Evolutionary conservation across 2,888 invertebrate species (phyloP).

Genomic region (Drosophila hamatofila): DNA sequence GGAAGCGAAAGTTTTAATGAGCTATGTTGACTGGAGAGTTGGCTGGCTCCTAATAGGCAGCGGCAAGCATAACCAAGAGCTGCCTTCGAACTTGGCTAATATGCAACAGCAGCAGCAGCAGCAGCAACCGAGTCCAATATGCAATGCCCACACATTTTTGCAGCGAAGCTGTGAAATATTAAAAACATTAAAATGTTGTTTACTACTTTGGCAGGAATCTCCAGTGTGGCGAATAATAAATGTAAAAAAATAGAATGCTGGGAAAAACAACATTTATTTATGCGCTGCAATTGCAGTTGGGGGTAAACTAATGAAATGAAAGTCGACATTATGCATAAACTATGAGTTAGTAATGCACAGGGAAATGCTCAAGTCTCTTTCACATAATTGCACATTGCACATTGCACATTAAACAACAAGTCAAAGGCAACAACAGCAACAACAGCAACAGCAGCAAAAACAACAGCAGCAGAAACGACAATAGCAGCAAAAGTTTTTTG

Average conservation of each 20-base stretch:
- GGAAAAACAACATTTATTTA: conserved; percentile 53
- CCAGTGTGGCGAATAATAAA: conserved; percentile 45
- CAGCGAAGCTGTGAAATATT: conserved; percentile 63
- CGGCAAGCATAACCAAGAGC: conserved; percentile 35
- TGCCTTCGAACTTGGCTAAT: conserved; percentile 63
- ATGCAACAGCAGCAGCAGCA: conserved; percentile 27
- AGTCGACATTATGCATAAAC: conserved; percentile 66
- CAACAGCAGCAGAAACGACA: conserved; percentile 14
- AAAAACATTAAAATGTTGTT: conserved; percentile 80
- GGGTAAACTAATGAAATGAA: conserved; percentile 70
- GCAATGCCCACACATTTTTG: conserved; percentile 5
- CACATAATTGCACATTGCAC: conserved; percentile 58
- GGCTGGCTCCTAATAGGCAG: conserved; percentile 46
- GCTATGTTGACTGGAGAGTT: conserved; percentile 60
- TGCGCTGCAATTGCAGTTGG: conserved; percentile 45
- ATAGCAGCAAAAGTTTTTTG: conserved; percentile 25
- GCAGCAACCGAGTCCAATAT: conserved; percentile 7
- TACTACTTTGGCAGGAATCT: conserved; percentile 61
- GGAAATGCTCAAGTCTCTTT: conserved; percentile 48
- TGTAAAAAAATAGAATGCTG: neutral
- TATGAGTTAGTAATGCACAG: conserved; percentile 76
- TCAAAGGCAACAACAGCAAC: conserved; percentile 25
- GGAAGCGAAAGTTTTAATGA: conserved; percentile 73
- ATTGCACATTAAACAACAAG: conserved; percentile 36
- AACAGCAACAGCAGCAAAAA: conserved; percentile 9